A percentile compares a stretch with the other conserved stretches of the same genome.
Evolutionary conservation across 2,888 invertebrate genomes (phyloP).

Genomic region (Amphipoea oculea): DNA sequence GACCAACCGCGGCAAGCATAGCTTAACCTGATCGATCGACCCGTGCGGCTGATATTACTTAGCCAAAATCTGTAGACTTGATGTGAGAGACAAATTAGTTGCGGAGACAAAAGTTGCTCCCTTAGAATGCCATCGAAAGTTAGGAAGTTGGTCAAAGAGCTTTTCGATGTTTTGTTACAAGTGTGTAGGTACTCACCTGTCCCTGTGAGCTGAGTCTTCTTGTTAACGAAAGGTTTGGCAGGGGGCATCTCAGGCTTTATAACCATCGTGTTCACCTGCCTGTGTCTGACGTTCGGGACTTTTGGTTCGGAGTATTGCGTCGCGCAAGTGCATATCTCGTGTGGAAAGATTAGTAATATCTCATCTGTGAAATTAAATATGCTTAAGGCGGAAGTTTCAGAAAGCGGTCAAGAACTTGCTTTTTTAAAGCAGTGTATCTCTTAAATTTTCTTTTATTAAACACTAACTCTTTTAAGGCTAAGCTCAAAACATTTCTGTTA

Average conservation of each 20-base stretch:
- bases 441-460: too few relatives aligned
- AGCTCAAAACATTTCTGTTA: too few relatives aligned
- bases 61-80: too few relatives aligned
- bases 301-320: slow-evolving; percentile 26
- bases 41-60: too few relatives aligned
- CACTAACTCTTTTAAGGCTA: too few relatives aligned
- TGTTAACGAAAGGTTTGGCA: not conserved
- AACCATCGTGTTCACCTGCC: not conserved
- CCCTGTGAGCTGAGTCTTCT: slow-evolving; percentile 29
- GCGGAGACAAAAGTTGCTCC: too few relatives aligned
- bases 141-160: not conserved
- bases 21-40: too few relatives aligned
- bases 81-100: too few relatives aligned
- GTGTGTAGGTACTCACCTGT: slow-evolving; percentile 12
- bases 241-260: not conserved
- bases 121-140: not conserved
- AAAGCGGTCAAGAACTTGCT: too few relatives aligned
- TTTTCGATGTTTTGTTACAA: not conserved
- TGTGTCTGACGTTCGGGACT: accelerated
- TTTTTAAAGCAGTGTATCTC: too few relatives aligned
- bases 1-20: too few relatives aligned
- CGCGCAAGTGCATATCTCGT: slow-evolving; percentile 34
- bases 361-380: slow-evolving; percentile 21
- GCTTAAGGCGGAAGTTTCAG: too few relatives aligned
- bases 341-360: not conserved